Conservation (phyloP, 1,140 invertebrate genomes). For the Brachionus sp. region DNA sequence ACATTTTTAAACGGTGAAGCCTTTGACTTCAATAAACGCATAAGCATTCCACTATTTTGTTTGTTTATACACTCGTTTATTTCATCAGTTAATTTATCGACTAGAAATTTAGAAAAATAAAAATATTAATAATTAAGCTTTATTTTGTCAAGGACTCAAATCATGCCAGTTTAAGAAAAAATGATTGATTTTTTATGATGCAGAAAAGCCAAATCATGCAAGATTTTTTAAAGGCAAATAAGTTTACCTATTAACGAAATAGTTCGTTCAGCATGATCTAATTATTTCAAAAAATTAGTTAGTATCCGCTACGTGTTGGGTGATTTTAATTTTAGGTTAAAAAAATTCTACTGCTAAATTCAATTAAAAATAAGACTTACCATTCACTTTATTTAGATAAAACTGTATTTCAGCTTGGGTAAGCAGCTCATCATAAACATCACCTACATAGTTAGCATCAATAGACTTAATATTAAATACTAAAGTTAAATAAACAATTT, state of each 20-base stretch:
- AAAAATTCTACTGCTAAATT: neutral
- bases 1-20: slow-evolving; percentile 2
- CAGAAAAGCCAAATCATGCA: slow-evolving; percentile 31
- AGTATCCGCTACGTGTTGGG: neutral
- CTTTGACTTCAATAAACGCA: slow-evolving; percentile 12
- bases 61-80: slow-evolving; percentile 38
- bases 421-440: slow-evolving; percentile 72
- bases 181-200: neutral
- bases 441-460: slow-evolving; percentile 68
- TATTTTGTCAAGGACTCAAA: neutral
- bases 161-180: neutral
- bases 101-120: neutral
- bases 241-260: slow-evolving; percentile 32
- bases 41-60: neutral
- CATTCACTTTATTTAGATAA: slow-evolving; percentile 69
- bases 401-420: slow-evolving; percentile 74
- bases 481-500: slow-evolving; percentile 48
- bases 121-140: neutral
- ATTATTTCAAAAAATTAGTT: slow-evolving; percentile 4
- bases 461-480: slow-evolving; percentile 61
- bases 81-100: slow-evolving; percentile 1
- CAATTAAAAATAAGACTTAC: slow-evolving; percentile 53
- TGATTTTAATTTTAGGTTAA: neutral
- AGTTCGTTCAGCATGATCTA: slow-evolving; percentile 33
- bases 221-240: neutral